Conservation (phyloP, 2,888 invertebrate species). For the Oxyteleia sp. region DNA sequence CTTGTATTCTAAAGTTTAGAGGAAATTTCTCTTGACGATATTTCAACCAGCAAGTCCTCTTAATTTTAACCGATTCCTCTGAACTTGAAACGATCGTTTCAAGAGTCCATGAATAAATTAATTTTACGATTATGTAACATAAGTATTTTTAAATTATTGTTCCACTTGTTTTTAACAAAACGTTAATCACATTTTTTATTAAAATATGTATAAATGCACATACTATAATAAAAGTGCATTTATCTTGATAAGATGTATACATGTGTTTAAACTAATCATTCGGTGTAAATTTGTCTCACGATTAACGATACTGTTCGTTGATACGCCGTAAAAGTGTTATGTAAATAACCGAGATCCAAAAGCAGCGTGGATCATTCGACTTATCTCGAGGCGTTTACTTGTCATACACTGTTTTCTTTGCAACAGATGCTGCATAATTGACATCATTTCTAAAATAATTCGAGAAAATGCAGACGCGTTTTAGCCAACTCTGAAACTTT, state of each 20-base stretch:
- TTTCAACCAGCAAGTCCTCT: no score
- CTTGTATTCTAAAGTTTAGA: no score
- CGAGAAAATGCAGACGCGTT: neutral
- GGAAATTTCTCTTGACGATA: no score
- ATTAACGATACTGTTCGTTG: constrained; percentile 29
- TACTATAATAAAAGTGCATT: constrained; percentile 4
- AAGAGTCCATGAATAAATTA: no score
- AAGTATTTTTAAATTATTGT: no score
- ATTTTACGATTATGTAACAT: no score
- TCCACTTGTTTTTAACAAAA: no score
- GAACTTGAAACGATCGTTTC: no score
- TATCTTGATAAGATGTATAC: neutral
- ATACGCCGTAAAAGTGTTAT: constrained; percentile 38
- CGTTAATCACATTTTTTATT: no score
- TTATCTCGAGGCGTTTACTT: constrained; percentile 30
- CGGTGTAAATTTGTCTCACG: constrained; percentile 17
- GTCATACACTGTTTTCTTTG: constrained; percentile 7
- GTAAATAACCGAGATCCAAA: constrained; percentile 46
- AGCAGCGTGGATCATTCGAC: constrained; percentile 34
- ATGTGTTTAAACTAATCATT: constrained; percentile 9
- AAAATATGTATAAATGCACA: no score
- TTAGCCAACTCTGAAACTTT: neutral
- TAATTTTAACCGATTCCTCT: no score
- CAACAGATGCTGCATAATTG: constrained; percentile 17
- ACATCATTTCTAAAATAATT: constrained; percentile 10